Evolutionary conservation across 2,888 invertebrate genomes (phyloP).

Genomic region (Elegia similella): DNA sequence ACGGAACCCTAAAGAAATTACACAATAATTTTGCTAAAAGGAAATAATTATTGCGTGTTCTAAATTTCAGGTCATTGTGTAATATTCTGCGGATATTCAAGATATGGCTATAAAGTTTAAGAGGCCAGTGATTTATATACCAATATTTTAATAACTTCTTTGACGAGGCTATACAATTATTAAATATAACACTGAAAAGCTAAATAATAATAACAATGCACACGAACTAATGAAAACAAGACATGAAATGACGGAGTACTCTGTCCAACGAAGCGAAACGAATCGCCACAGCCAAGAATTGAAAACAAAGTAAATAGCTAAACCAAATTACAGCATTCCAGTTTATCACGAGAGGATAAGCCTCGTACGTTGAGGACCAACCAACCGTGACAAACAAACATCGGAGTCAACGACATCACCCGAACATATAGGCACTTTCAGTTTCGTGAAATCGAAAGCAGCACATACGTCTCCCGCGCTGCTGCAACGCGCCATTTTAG

Average conservation of each 20-base stretch:
- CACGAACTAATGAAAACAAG: conserved; percentile 28
- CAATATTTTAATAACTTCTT: background rate
- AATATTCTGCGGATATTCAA: background rate
- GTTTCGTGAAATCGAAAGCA: conserved; percentile 78
- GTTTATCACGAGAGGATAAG: conserved; percentile 64
- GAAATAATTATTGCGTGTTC: conserved; percentile 11
- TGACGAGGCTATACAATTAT: background rate
- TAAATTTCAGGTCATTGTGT: conserved; percentile 5
- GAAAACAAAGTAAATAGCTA: conserved; percentile 65
- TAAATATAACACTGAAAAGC: background rate
- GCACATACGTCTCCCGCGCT: conserved; percentile 62
- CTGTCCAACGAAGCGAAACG: conserved; percentile 50
- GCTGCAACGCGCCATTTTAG: conserved; percentile 62
- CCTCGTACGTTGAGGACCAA: conserved; percentile 52
- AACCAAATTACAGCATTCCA: conserved; percentile 66
- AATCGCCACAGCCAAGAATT: conserved; percentile 45
- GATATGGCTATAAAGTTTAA: background rate
- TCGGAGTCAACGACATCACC: conserved; percentile 75
- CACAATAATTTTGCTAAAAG: conserved; percentile 21
- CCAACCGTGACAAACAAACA: conserved; percentile 78
- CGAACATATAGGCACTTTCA: conserved; percentile 77
- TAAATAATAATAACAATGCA: background rate
- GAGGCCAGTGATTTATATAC: background rate
- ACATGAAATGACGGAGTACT: conserved; percentile 47
- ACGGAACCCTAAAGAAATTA: no score